Evolutionary conservation across 1,140 invertebrate species (phyloP).

Genomic region (Globodera ellingtonae): DNA sequence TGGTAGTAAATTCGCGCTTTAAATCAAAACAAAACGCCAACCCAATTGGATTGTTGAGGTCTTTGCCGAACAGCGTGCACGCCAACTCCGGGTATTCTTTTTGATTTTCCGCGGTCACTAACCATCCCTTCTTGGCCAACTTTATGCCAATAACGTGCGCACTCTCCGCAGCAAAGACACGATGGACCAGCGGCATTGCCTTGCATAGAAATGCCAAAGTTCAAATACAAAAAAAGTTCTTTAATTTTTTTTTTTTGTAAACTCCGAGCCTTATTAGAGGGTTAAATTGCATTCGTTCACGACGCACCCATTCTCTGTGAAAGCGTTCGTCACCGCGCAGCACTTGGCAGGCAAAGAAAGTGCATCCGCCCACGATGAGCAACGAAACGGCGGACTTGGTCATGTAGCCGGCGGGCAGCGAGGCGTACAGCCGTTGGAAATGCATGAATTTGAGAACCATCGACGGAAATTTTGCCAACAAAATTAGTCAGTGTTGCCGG

Average conservation of each 20-base stretch:
- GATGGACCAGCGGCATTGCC: slow-evolving; percentile 39
- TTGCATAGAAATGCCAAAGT: slow-evolving; percentile 5
- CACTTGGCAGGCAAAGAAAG: slow-evolving; percentile 15
- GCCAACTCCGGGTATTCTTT: slow-evolving; percentile 40
- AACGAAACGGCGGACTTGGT: slow-evolving; percentile 44
- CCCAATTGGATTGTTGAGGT: slow-evolving; percentile 51
- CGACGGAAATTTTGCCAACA: not conserved
- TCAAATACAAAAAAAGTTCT: slow-evolving; percentile 30
- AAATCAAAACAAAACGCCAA: not conserved
- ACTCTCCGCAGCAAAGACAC: slow-evolving; percentile 36
- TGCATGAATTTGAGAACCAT: not conserved
- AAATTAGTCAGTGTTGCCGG: not conserved
- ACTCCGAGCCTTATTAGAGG: slow-evolving; percentile 1
- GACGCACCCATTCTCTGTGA: slow-evolving; percentile 25
- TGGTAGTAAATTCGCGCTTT: not conserved
- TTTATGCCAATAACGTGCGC: slow-evolving; percentile 35
- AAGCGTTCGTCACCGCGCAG: slow-evolving; percentile 35
- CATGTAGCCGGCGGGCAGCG: slow-evolving; percentile 50
- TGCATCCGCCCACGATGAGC: slow-evolving; percentile 18
- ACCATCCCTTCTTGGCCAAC: slow-evolving; percentile 30
- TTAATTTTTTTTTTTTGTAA: slow-evolving; percentile 24
- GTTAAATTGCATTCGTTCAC: slow-evolving; percentile 17
- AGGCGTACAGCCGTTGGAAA: slow-evolving; percentile 40
- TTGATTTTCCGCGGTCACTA: slow-evolving; percentile 20
- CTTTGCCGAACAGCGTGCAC: slow-evolving; percentile 37